These are phyloP conservation scores for Onthophagus sagittarius DNA, from an alignment of 2,888 invertebrate species.

Conservation along the genomic window DNA sequence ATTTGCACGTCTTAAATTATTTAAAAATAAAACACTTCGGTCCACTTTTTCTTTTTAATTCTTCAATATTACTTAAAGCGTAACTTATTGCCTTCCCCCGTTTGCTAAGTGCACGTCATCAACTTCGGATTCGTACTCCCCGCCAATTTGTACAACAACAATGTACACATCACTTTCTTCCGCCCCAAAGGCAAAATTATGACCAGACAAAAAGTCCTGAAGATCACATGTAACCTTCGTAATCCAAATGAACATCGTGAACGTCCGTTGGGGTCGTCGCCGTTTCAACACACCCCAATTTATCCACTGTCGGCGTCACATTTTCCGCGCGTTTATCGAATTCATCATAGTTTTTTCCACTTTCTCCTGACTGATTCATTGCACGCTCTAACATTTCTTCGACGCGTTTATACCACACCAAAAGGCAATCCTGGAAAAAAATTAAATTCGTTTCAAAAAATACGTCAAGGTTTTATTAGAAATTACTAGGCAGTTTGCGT, in stretches of 20 bases:
- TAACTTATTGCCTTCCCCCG: slow-evolving; percentile 47
- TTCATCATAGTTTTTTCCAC: slow-evolving; percentile 7
- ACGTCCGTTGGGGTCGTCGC: slow-evolving; percentile 84
- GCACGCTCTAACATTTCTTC: slow-evolving; percentile 68
- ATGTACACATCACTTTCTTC: slow-evolving; percentile 9
- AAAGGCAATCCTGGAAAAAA: slow-evolving; percentile 69
- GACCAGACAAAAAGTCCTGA: not conserved
- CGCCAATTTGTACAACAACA: not conserved
- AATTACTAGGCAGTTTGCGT: not conserved
- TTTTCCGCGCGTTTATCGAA: slow-evolving; percentile 10
- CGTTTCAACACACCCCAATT: slow-evolving; percentile 62
- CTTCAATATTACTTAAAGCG: slow-evolving; percentile 39
- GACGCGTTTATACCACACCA: slow-evolving; percentile 74
- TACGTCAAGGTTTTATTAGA: not conserved
- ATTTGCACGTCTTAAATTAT: not conserved
- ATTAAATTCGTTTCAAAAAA: slow-evolving; percentile 19
- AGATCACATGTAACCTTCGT: not conserved
- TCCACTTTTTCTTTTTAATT: not conserved
- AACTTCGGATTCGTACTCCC: not conserved
- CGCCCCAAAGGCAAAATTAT: not conserved
- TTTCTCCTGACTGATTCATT: slow-evolving; percentile 16
- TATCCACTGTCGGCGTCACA: slow-evolving; percentile 41
- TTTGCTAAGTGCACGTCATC: not conserved
- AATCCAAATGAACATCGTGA: slow-evolving; percentile 52
- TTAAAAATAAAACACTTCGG: not conserved